Percentiles rank a stretch among this genome's conserved stretches.
Evolutionary conservation across 2,797 vertebrate genomes (phyloP).

Genomic region (Pterois miles): DNA sequence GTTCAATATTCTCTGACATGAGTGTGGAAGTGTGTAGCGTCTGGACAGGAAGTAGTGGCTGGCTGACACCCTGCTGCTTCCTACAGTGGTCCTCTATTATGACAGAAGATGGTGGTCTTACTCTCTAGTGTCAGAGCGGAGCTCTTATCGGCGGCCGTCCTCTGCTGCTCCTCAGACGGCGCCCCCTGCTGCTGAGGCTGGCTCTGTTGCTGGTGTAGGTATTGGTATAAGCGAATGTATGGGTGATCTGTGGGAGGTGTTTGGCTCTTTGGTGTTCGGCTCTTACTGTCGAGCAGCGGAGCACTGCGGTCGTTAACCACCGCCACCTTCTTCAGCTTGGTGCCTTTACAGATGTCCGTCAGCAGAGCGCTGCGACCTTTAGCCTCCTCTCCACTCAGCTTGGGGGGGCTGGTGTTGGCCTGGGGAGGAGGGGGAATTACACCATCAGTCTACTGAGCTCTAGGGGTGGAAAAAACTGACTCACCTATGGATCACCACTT

Average conservation of each 20-base stretch:
- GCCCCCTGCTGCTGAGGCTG: constrained; percentile 12
- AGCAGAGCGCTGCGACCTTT: constrained; percentile 89
- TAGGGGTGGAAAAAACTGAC: too few relatives aligned
- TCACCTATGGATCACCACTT: too few relatives aligned
- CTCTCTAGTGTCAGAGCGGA: background rate
- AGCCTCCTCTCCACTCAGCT: constrained; percentile 87
- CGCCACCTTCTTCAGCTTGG: constrained; percentile 88
- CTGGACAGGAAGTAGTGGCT: constrained; percentile 24
- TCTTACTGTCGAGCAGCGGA: constrained; percentile 90
- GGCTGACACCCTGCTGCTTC: constrained; percentile 35
- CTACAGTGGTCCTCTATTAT: constrained; percentile 30
- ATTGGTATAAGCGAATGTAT: constrained; percentile 80
- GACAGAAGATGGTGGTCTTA: background rate
- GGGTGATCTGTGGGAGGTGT: constrained; percentile 74
- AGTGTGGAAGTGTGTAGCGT: too few relatives aligned
- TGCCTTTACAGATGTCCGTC: constrained; percentile 91
- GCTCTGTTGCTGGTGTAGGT: constrained; percentile 69
- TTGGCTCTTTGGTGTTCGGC: constrained; percentile 56
- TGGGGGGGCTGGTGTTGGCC: constrained; percentile 87
- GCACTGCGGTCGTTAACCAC: constrained; percentile 91
- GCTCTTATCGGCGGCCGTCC: background rate
- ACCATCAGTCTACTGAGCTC: background rate
- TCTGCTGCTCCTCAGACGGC: constrained; percentile 50
- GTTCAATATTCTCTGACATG: too few relatives aligned
- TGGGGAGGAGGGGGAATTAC: constrained; percentile 46